phyloP scores from a whole-genome alignment of 2,888 invertebrate genomes.

The Latrodectus elegans region DNA sequence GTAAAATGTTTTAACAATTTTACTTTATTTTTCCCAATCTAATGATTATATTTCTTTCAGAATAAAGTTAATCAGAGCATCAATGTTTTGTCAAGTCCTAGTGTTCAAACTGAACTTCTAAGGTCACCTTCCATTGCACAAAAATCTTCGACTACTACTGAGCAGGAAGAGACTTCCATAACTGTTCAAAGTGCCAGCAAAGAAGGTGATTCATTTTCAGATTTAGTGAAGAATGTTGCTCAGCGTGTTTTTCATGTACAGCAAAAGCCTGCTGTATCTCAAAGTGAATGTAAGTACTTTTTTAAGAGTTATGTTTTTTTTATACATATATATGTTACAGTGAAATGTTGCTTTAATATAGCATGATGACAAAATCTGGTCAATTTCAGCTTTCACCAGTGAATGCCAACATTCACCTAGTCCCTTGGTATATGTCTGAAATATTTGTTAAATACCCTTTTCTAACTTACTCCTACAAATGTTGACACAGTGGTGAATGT shows the following conservation, averaged over 20 bases:
- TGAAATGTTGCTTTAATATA: no score
- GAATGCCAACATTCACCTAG: no score
- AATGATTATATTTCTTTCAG: constrained; percentile 30
- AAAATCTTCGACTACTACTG: constrained; percentile 15
- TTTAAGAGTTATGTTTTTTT: no score
- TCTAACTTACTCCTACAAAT: no score
- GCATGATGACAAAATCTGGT: no score
- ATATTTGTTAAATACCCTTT: no score
- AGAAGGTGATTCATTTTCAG: constrained; percentile 57
- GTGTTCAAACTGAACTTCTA: constrained; percentile 35
- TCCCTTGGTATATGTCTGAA: no score
- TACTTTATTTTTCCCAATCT: not conserved
- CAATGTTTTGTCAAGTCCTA: constrained; percentile 32
- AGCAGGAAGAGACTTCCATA: constrained; percentile 33
- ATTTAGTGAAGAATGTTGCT: constrained; percentile 61
- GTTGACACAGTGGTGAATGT: no score
- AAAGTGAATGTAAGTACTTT: constrained; percentile 23
- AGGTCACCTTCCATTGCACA: constrained; percentile 54
- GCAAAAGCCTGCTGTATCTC: constrained; percentile 37
- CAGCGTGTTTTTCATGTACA: constrained; percentile 62
- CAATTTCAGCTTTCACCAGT: no score
- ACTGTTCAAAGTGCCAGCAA: constrained; percentile 29
- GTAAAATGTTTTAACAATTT: not conserved
- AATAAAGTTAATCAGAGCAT: constrained; percentile 28
- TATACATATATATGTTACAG: no score